phyloP scores from a whole-genome alignment of 1,140 invertebrate genomes.

The Drosophila obscura region DNA sequence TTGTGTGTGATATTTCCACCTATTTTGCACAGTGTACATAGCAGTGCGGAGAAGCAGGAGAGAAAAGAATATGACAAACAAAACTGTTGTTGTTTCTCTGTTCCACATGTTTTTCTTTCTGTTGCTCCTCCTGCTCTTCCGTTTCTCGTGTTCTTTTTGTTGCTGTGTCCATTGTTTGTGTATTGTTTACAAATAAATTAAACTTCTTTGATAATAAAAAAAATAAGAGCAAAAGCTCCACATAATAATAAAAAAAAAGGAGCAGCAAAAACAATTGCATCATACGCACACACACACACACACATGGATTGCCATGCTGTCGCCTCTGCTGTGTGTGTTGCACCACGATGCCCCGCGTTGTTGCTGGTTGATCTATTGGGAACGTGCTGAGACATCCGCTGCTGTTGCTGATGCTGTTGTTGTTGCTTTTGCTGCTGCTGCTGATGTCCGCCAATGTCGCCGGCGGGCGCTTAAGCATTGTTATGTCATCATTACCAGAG shows the following conservation, averaged over 20 bases:
- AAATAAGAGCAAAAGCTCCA: constrained; percentile 7
- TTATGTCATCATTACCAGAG: constrained; percentile 79
- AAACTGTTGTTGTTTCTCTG: constrained; percentile 11
- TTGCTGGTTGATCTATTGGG: constrained; percentile 73
- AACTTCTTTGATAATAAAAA: constrained; percentile 79
- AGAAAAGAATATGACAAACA: constrained; percentile 6
- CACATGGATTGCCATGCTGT: constrained; percentile 24
- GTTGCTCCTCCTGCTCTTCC: not conserved
- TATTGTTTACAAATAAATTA: constrained; percentile 80
- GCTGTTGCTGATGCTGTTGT: constrained; percentile 12
- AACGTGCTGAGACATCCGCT: constrained; percentile 77
- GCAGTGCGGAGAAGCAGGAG: not conserved
- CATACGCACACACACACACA: constrained; percentile 42
- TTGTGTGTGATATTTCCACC: not conserved
- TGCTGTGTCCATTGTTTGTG: constrained; percentile 30
- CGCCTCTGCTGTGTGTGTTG: constrained; percentile 19
- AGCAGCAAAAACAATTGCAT: constrained; percentile 54
- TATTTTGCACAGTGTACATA: not conserved
- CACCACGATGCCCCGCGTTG: constrained; percentile 21
- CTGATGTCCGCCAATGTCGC: constrained; percentile 56
- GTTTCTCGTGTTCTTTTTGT: constrained; percentile 3
- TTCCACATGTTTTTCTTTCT: too few relatives aligned
- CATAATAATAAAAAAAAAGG: constrained; percentile 22
- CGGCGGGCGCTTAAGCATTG: constrained; percentile 76
- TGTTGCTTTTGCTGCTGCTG: constrained; percentile 6